Evolutionary conservation across 2,113 vertebrate species (phyloP), one percentile per base, ranked within the genome.

Genomic region (Macquaria australasica): DNA sequence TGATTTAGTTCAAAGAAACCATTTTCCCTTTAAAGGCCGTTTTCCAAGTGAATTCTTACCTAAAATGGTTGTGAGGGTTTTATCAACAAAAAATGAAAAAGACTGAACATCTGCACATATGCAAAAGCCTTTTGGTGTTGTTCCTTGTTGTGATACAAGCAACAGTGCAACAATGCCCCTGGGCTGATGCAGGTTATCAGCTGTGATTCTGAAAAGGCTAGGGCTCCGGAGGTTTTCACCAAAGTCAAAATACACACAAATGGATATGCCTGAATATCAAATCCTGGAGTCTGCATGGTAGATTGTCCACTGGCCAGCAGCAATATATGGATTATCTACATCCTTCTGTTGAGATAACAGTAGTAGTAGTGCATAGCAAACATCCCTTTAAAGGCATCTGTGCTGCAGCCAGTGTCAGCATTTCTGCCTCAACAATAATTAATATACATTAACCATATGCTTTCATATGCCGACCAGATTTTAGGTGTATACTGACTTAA

Each of bases 71-170:
- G 10, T 21, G 28, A 45, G 6, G 4, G 8, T 63, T 72, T 70
- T 66, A 39, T 20, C 3, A 43, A 62, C 7, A 50, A 45, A n/a
- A 76, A 28, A 25, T 10, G 8, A 4, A 16, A 45, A 37, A 5
- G 14, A 34, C 20, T 9, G 1, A 56, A 73, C 39, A 37, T 51
- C 21, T 37, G 3, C 7, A 41, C 15, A 21, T 15, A 20, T 58
- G 45, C 18, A 73, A 41, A n/a, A 70, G 16, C n/a, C 11, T 14
- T 50, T 77, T 48, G n/a, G 10, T 55, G 15, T 72, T 18, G 28
- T 14, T 82, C n/a, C 31, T 37, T 66, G 25, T 56, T 71, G 18
- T 53, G 50, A 73, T 45, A 23, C 9, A 83, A 62, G 15, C 56
- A 63, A 18, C 34, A 25, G 14, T 45, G 41, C 10, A 56, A 12